phyloP scores from a whole-genome alignment of 2,113 vertebrate species.

The Panurus biarmicus region DNA sequence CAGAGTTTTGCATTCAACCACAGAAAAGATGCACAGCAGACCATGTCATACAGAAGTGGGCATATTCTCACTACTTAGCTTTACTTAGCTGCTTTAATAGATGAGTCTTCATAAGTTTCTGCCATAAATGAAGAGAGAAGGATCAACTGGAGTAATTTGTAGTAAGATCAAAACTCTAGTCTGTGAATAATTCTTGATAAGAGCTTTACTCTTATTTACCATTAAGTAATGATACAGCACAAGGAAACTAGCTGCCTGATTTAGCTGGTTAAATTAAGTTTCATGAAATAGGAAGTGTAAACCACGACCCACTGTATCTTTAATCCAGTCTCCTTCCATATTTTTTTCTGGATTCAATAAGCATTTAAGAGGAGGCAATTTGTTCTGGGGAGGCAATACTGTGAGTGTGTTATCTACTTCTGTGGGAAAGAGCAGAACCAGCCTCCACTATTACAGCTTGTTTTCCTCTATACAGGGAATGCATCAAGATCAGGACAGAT shows the following conservation, averaged over 20 bases:
- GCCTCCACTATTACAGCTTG: neutral
- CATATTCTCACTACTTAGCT: neutral
- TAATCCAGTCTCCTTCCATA: neutral
- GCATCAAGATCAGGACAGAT: neutral
- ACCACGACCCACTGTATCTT: neutral
- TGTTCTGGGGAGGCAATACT: neutral
- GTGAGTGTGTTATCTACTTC: neutral
- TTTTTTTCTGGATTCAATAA: neutral
- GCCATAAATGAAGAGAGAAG: neutral
- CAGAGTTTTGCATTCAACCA: neutral
- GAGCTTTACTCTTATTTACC: neutral
- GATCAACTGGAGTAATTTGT: neutral
- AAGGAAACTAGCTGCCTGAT: neutral
- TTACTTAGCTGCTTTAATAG: neutral
- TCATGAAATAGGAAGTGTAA: neutral
- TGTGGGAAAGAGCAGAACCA: neutral
- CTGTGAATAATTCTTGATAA: neutral
- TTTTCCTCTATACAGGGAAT: neutral
- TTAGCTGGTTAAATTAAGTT: neutral
- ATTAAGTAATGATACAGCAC: neutral
- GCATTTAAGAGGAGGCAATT: neutral
- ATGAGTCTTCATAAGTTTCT: neutral
- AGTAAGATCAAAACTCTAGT: neutral
- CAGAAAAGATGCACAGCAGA: neutral
- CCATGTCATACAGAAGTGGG: fast-evolving